These are phyloP conservation scores for Acanthosepion pharaonis DNA, from an alignment of 2,888 invertebrate genomes.

Conservation along the genomic window DNA sequence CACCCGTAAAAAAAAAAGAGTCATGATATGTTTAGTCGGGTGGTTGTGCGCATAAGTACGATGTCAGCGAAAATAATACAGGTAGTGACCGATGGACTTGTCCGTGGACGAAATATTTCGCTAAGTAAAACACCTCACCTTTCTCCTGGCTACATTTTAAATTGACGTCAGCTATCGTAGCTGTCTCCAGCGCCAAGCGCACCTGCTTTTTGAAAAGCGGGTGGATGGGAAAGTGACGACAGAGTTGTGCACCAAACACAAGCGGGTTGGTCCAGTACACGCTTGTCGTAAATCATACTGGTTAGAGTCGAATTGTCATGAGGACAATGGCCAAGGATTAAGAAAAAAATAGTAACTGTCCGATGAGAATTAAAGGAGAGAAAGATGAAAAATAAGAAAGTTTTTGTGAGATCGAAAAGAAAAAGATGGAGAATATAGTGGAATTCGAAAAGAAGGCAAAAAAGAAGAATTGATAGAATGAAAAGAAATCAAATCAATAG, in stretches of 20 bases:
- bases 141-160: neutral
- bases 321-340: neutral
- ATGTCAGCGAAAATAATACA: neutral
- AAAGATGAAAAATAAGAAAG: neutral
- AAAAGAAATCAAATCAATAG: too few relatives aligned
- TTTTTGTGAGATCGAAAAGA: too few relatives aligned
- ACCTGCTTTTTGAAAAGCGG: neutral
- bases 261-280: slow-evolving; percentile 5
- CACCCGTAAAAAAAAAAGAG: neutral
- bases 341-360: neutral
- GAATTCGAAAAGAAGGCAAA: too few relatives aligned
- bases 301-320: neutral
- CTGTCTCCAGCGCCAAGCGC: neutral
- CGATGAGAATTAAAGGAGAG: neutral
- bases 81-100: slow-evolving; percentile 13
- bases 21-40: neutral
- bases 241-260: neutral
- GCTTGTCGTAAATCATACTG: neutral
- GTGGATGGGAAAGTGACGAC: neutral
- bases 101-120: slow-evolving; percentile 33
- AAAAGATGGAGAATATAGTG: too few relatives aligned
- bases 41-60: neutral
- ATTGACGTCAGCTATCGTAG: neutral
- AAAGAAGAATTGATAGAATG: too few relatives aligned
- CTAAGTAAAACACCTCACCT: slow-evolving; percentile 4